Evolutionary conservation across 2,797 vertebrate genomes (phyloP).

Genomic region (Danio tinwini): DNA sequence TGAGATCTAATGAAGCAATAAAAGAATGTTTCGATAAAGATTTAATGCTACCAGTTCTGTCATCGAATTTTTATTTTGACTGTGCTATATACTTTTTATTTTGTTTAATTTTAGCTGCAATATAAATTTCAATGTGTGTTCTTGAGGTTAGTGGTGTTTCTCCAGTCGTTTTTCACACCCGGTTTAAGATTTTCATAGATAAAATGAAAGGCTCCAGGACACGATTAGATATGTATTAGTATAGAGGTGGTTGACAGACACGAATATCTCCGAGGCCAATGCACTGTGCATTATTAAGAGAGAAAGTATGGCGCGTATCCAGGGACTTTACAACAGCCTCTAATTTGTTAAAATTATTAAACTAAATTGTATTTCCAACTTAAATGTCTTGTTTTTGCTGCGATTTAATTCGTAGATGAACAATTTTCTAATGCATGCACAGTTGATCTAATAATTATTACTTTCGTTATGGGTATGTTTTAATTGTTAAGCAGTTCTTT

Average conservation of each 20-base stretch:
- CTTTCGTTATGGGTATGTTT: not conserved
- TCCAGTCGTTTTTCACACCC: slow-evolving; percentile 71
- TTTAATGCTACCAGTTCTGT: not conserved
- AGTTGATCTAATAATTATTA: not conserved
- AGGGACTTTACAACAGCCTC: slow-evolving; percentile 40
- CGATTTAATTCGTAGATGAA: not conserved
- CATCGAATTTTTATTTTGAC: not conserved
- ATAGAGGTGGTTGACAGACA: slow-evolving; percentile 75
- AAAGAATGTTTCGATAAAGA: slow-evolving; percentile 7
- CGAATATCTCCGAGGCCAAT: slow-evolving; percentile 79
- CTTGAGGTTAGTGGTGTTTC: not conserved
- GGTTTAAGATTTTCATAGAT: slow-evolving; percentile 87
- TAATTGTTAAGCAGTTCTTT: not conserved
- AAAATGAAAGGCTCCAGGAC: slow-evolving; percentile 84
- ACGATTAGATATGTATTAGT: slow-evolving; percentile 98
- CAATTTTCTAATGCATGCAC: too few relatives aligned
- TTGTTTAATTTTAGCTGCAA: too few relatives aligned
- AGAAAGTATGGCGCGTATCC: slow-evolving; percentile 65
- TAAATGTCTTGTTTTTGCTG: slow-evolving; percentile 14
- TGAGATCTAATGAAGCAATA: not conserved
- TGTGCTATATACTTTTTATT: too few relatives aligned
- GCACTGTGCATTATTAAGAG: slow-evolving; percentile 77
- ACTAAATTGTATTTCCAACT: slow-evolving; percentile 37
- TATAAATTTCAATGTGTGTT: not conserved
- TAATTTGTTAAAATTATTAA: slow-evolving; percentile 1